These are phyloP conservation scores for Lamellibrachia luymesi DNA, from an alignment of 1,140 invertebrate species.

Conservation along the genomic window DNA sequence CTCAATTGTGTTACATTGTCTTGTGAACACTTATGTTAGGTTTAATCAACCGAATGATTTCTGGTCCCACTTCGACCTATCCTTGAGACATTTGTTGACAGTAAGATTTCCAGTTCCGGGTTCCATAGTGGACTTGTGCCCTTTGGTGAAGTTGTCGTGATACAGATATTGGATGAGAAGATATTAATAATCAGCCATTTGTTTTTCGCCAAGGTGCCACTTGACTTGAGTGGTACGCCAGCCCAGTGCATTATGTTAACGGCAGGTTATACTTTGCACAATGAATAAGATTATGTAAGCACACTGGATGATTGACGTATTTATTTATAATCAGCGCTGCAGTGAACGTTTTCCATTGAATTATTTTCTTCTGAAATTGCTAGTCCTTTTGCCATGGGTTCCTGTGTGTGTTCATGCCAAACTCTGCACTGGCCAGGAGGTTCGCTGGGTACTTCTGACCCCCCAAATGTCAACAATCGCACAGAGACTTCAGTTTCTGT, in stretches of 20 bases:
- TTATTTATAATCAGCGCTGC: background rate
- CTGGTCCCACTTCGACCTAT: background rate
- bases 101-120: background rate
- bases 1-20: too few relatives aligned
- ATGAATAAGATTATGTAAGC: background rate
- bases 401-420: background rate
- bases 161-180: background rate
- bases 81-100: background rate
- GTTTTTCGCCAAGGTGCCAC: background rate
- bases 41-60: background rate
- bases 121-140: background rate
- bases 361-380: background rate
- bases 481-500: background rate
- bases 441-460: background rate
- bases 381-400: background rate
- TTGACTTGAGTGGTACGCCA: background rate
- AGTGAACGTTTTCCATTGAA: background rate
- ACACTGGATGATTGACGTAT: background rate
- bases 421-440: background rate
- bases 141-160: background rate
- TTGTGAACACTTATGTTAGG: background rate
- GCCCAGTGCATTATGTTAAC: background rate
- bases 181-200: background rate
- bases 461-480: background rate
- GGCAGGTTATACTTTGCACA: background rate